These are phyloP conservation scores for Leptinotarsa juncta DNA, from an alignment of 2,888 invertebrate species.

Conservation along the genomic window DNA sequence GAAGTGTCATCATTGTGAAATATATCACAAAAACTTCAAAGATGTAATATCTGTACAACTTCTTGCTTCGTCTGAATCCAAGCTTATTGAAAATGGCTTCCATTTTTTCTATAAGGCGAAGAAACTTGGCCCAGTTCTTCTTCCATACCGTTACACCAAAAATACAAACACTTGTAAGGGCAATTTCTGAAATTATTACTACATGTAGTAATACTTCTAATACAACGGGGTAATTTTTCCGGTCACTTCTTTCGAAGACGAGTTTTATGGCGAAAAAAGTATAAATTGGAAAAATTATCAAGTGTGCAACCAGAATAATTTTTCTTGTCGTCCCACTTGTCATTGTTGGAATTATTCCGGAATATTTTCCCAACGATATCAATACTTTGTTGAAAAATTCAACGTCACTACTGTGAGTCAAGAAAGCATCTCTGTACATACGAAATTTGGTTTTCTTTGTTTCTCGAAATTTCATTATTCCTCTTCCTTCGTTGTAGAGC, in stretches of 20 bases:
- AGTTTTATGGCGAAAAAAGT: neutral
- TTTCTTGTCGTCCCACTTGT: neutral
- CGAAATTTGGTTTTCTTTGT: neutral
- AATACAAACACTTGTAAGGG: neutral
- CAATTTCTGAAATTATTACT: neutral
- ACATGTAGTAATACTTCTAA: neutral
- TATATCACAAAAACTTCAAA: neutral
- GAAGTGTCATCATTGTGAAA: neutral
- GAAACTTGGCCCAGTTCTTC: neutral
- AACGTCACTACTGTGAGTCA: neutral
- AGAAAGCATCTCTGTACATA: neutral
- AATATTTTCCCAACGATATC: neutral
- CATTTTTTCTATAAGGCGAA: neutral
- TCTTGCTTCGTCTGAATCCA: neutral
- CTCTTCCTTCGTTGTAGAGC: neutral
- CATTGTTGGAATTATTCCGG: neutral
- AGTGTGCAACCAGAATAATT: neutral
- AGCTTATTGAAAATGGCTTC: slow-evolving; percentile 4
- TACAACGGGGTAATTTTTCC: neutral
- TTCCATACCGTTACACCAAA: neutral
- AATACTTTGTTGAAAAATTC: slow-evolving; percentile 5
- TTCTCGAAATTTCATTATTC: neutral
- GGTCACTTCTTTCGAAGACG: neutral
- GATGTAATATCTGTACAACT: neutral
- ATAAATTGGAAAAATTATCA: neutral